phyloP scores from a whole-genome alignment of 2,113 vertebrate species.

The Rafetus swinhoei region DNA sequence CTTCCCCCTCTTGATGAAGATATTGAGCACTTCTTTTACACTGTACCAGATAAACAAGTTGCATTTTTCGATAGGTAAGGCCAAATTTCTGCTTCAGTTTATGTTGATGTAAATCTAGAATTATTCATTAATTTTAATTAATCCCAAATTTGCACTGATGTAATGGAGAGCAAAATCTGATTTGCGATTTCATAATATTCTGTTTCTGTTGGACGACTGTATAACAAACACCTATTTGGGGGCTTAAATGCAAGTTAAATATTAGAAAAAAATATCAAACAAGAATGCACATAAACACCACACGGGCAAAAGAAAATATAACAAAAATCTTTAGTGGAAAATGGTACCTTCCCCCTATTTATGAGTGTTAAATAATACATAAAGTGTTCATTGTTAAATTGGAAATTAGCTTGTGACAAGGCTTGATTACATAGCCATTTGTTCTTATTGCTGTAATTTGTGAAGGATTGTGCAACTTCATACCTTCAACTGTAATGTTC shows the following conservation, averaged over 20 bases:
- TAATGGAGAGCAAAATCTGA: neutral
- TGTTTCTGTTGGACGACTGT: neutral
- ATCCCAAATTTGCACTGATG: neutral
- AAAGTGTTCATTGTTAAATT: conserved; percentile 59
- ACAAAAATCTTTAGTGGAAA: conserved; percentile 80
- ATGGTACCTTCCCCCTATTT: conserved; percentile 68
- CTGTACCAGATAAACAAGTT: neutral
- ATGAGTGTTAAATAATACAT: conserved; percentile 73
- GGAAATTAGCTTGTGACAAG: conserved; percentile 69
- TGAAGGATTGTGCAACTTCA: conserved; percentile 65
- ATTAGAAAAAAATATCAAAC: conserved; percentile 44
- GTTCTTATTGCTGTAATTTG: conserved; percentile 62
- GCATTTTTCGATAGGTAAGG: neutral
- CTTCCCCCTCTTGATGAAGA: neutral
- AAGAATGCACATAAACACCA: conserved; percentile 76
- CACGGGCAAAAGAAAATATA: conserved; percentile 75
- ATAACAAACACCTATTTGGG: conserved; percentile 15
- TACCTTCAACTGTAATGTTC: conserved; percentile 58
- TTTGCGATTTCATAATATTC: neutral
- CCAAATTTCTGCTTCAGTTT: neutral
- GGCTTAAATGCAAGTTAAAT: conserved; percentile 11
- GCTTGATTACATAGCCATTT: conserved; percentile 68
- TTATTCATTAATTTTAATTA: neutral
- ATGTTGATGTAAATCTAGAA: neutral
- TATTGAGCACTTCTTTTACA: neutral